These are phyloP conservation scores for Hozukius guyotensis DNA, from an alignment of 2,797 vertebrate genomes.

Conservation along the genomic window DNA sequence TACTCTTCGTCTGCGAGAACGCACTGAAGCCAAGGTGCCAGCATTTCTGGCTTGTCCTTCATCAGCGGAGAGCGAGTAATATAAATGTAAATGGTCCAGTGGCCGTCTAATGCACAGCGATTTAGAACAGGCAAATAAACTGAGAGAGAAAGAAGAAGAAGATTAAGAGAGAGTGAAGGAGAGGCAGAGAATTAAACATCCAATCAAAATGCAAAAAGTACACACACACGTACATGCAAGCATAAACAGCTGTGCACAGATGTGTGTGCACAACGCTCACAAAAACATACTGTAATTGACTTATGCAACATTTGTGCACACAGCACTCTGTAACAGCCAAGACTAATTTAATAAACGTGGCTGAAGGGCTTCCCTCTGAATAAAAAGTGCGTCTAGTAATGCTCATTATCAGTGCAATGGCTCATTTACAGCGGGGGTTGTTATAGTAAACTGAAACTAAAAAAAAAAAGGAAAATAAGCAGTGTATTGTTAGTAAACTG, in stretches of 20 bases:
- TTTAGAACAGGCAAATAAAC: slow-evolving; percentile 21
- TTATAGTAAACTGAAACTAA: too few species aligned
- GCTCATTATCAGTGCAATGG: not conserved
- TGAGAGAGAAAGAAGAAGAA: not conserved
- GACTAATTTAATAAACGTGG: not conserved
- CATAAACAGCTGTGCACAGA: not conserved
- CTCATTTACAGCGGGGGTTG: not conserved
- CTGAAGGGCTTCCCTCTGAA: not conserved
- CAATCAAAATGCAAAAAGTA: not conserved
- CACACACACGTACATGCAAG: not conserved
- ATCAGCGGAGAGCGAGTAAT: slow-evolving; percentile 5
- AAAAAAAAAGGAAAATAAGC: too few species aligned
- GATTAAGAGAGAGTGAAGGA: not conserved
- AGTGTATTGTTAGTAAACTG: too few species aligned
- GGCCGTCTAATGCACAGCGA: not conserved
- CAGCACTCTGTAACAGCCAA: not conserved
- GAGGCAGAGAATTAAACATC: not conserved
- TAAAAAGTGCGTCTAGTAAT: not conserved
- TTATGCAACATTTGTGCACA: not conserved
- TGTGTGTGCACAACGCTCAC: not conserved
- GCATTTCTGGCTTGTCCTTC: not conserved
- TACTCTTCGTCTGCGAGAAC: not conserved
- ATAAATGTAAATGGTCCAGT: slow-evolving; percentile 22
- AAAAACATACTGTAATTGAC: not conserved
- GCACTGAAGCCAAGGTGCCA: not conserved